Conservation (phyloP, 2,888 invertebrate species). For the Tricholauxania praeusta region DNA sequence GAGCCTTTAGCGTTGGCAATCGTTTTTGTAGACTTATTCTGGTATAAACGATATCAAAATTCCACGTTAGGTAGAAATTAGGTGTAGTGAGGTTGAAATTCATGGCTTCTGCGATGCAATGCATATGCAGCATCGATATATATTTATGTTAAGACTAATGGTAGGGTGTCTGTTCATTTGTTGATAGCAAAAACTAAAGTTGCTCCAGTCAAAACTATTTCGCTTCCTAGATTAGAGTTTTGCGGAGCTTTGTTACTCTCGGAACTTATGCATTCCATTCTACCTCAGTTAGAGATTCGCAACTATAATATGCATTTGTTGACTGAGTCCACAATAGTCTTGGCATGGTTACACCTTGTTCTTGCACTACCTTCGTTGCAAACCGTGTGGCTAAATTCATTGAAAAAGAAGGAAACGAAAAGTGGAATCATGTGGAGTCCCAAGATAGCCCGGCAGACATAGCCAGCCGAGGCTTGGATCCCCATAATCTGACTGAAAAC, state of each 20-base stretch:
- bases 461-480: slow-evolving; percentile 36
- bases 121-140: slow-evolving; percentile 38
- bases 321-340: slow-evolving; percentile 36
- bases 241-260: slow-evolving; percentile 39
- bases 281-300: slow-evolving; percentile 10
- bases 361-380: slow-evolving; percentile 40
- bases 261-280: slow-evolving; percentile 14
- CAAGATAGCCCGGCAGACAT: slow-evolving; percentile 41
- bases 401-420: neutral
- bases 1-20: slow-evolving; percentile 4
- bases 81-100: slow-evolving; percentile 21
- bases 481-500: slow-evolving; percentile 23
- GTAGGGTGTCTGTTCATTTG: neutral
- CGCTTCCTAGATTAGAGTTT: slow-evolving; percentile 37
- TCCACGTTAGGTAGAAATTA: slow-evolving; percentile 36
- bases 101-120: slow-evolving; percentile 41
- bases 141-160: slow-evolving; percentile 7
- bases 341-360: slow-evolving; percentile 33
- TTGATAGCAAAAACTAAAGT: slow-evolving; percentile 36
- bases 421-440: slow-evolving; percentile 40
- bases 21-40: slow-evolving; percentile 30
- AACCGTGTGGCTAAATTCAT: slow-evolving; percentile 37
- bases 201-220: slow-evolving; percentile 38
- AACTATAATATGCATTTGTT: slow-evolving; percentile 12
- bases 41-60: slow-evolving; percentile 35